phyloP scores from a whole-genome alignment of 2,888 invertebrate species.

The Mythimna albipuncta region DNA sequence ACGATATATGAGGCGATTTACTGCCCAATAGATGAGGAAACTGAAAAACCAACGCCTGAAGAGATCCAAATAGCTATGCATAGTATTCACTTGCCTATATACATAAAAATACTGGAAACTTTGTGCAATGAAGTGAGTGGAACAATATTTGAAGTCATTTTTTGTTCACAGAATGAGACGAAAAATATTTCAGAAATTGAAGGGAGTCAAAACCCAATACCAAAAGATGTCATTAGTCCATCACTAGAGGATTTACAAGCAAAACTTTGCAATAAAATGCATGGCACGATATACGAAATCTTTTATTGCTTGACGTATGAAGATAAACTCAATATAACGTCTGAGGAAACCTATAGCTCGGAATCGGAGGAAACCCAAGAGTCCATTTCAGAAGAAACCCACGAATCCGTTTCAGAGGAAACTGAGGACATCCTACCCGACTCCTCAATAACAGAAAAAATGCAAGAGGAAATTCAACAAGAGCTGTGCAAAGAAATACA shows the following conservation, averaged over 20 bases:
- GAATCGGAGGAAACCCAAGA: not conserved
- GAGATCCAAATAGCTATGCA: not conserved
- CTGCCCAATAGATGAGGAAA: not conserved
- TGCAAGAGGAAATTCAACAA: too few species aligned
- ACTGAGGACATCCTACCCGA: too few species aligned
- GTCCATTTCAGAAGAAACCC: too few species aligned
- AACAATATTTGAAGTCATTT: constrained; percentile 6
- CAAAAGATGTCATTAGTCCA: not conserved
- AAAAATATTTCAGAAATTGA: too few species aligned
- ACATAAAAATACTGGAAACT: not conserved
- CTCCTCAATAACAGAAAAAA: too few species aligned
- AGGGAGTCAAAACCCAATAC: too few species aligned
- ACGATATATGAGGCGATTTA: constrained; percentile 26
- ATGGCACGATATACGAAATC: constrained; percentile 8
- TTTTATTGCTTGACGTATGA: constrained; percentile 15
- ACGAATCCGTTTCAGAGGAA: too few species aligned
- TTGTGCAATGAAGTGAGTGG: constrained; percentile 8
- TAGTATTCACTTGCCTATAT: constrained; percentile 9
- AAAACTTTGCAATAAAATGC: constrained; percentile 2
- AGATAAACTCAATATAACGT: not conserved
- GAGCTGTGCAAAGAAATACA: too few species aligned
- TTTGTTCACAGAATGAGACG: not conserved
- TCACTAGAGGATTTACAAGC: constrained; percentile 3
- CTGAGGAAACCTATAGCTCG: not conserved
- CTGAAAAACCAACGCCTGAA: not conserved